Conservation (phyloP, 2,888 invertebrate species). For the Polyploca ridens region DNA sequence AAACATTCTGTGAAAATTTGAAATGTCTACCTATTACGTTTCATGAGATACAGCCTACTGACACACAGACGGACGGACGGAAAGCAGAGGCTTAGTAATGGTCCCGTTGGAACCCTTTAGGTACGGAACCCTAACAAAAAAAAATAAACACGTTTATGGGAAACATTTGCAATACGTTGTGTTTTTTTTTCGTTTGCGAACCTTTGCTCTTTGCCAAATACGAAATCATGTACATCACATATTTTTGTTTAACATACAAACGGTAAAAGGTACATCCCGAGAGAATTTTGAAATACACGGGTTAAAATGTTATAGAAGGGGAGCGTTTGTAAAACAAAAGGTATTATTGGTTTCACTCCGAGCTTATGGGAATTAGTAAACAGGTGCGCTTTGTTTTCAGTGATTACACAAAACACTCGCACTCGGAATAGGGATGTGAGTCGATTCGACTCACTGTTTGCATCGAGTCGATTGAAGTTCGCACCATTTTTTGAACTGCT, state of each 20-base stretch:
- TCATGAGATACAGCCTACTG: too few species aligned
- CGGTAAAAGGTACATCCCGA: slow-evolving; percentile 1
- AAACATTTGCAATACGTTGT: too few species aligned
- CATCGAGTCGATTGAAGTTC: too few species aligned
- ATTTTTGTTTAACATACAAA: neutral
- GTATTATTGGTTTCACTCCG: slow-evolving; percentile 5
- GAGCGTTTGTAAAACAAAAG: slow-evolving; percentile 7
- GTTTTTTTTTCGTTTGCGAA: too few species aligned
- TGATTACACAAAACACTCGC: neutral
- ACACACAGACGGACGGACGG: too few species aligned
- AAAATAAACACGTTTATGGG: too few species aligned
- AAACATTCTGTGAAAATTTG: too few species aligned
- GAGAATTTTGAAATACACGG: neutral
- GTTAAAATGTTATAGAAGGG: slow-evolving; percentile 5
- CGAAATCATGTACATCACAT: neutral
- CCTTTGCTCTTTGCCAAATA: neutral
- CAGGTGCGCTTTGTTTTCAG: slow-evolving; percentile 8
- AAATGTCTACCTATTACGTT: too few species aligned
- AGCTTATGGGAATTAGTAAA: slow-evolving; percentile 8
- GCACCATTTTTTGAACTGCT: too few species aligned
- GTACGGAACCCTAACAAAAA: too few species aligned
- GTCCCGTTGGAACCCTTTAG: too few species aligned
- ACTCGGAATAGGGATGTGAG: neutral
- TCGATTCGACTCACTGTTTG: neutral
- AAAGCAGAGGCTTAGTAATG: too few species aligned